Conservation (phyloP, 1,140 invertebrate species). For the Drosophila eugracilis region DNA sequence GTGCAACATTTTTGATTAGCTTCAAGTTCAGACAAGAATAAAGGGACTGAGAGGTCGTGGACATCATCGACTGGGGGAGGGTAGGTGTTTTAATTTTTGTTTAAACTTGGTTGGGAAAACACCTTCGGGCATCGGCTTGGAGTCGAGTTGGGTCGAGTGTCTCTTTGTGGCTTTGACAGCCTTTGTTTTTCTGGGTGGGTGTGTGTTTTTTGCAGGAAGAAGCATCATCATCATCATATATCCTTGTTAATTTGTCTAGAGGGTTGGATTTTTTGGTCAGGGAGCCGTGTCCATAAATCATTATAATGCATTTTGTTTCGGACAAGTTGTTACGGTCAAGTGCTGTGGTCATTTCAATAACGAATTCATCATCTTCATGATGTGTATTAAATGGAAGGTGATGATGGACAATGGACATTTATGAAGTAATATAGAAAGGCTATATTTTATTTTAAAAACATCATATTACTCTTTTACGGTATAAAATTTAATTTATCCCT, state of each 20-base stretch:
- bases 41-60: slow-evolving; percentile 7
- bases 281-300: slow-evolving; percentile 60
- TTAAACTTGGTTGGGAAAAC: slow-evolving; percentile 69
- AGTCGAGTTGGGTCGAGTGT: slow-evolving; percentile 69
- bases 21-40: slow-evolving; percentile 50
- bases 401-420: neutral
- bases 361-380: slow-evolving; percentile 56
- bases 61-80: slow-evolving; percentile 13
- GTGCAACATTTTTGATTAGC: slow-evolving; percentile 70
- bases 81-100: slow-evolving; percentile 72
- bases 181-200: slow-evolving; percentile 56
- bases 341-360: slow-evolving; percentile 64
- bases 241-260: slow-evolving; percentile 76
- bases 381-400: slow-evolving; percentile 11
- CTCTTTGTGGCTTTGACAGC: slow-evolving; percentile 79
- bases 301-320: slow-evolving; percentile 71
- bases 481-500: too few relatives aligned
- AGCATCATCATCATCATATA: slow-evolving; percentile 76
- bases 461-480: too few relatives aligned
- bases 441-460: too few relatives aligned
- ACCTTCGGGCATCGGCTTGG: slow-evolving; percentile 65
- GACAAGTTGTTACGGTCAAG: slow-evolving; percentile 61
- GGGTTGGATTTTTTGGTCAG: slow-evolving; percentile 47
- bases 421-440: too few relatives aligned
- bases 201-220: slow-evolving; percentile 2